phyloP scores from a whole-genome alignment of 2,113 vertebrate species.

The Delphinapterus leucas region DNA sequence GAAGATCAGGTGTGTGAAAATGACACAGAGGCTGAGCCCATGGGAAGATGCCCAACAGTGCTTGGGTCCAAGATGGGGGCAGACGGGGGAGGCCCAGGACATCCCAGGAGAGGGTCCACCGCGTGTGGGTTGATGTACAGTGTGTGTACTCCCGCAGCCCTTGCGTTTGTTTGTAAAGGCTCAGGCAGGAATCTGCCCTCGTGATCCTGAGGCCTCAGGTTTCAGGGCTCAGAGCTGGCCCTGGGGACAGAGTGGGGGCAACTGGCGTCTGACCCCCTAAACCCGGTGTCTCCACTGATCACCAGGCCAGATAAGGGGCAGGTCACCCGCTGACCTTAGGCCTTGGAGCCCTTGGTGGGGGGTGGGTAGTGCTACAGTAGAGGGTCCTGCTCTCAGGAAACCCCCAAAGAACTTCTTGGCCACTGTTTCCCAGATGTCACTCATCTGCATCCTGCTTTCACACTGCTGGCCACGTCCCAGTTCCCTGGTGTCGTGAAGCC shows the following conservation, averaged over 20 bases:
- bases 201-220: slow-evolving; percentile 75
- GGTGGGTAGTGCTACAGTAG: not conserved
- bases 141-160: not conserved
- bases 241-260: slow-evolving; percentile 26
- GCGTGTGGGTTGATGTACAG: not conserved
- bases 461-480: not conserved
- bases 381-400: not conserved
- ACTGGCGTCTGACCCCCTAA: slow-evolving; percentile 64
- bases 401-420: not conserved
- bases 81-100: not conserved
- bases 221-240: slow-evolving; percentile 70
- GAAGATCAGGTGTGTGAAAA: not conserved
- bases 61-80: not conserved
- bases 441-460: not conserved
- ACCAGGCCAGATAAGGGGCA: slow-evolving; percentile 73
- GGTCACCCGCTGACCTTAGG: not conserved
- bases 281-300: slow-evolving; percentile 68
- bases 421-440: not conserved
- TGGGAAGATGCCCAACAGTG: not conserved
- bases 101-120: not conserved
- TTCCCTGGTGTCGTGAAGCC: not conserved
- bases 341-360: not conserved
- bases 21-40: not conserved
- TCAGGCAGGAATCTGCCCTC: slow-evolving; percentile 78
- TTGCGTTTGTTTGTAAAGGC: slow-evolving; percentile 81